These are phyloP conservation scores for Corynorhinus townsendii DNA, from an alignment of 2,113 vertebrate species.

Conservation along the genomic window DNA sequence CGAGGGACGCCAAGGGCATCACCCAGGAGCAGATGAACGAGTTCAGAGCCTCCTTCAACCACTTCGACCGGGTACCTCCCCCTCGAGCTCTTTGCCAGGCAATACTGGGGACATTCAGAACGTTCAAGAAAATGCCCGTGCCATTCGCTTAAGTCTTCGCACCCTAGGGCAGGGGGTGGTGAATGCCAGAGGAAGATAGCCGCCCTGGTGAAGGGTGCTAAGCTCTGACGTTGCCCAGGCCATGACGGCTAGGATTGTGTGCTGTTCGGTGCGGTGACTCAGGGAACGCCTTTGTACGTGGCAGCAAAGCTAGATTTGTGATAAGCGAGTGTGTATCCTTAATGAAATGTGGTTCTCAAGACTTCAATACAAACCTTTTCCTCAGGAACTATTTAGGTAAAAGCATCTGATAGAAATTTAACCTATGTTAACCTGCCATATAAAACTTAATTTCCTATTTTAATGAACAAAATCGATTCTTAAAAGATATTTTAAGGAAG, in stretches of 20 bases:
- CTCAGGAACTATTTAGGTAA: not conserved
- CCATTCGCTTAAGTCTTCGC: not conserved
- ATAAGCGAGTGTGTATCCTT: not conserved
- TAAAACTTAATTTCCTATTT: not conserved
- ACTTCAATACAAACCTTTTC: not conserved
- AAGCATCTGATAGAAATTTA: not conserved
- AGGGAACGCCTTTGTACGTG: not conserved
- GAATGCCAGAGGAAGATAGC: not conserved
- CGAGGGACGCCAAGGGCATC: conserved; percentile 97
- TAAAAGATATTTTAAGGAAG: not conserved
- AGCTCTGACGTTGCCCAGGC: not conserved
- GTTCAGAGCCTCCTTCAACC: conserved; percentile 98
- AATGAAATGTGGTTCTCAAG: not conserved
- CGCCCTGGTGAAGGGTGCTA: not conserved
- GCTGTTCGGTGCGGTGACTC: not conserved
- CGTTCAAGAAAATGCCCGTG: not conserved
- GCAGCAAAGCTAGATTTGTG: not conserved
- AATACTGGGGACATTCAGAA: no score
- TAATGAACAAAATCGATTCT: not conserved
- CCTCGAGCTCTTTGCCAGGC: not conserved
- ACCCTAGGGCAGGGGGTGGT: not conserved
- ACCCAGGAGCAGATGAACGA: conserved; percentile 99
- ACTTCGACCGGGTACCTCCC: conserved; percentile 94
- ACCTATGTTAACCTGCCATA: not conserved
- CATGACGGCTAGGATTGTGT: not conserved